Base-by-base conservation (phyloP, 1,140 invertebrate species). In the Planococcus citri region DNA sequence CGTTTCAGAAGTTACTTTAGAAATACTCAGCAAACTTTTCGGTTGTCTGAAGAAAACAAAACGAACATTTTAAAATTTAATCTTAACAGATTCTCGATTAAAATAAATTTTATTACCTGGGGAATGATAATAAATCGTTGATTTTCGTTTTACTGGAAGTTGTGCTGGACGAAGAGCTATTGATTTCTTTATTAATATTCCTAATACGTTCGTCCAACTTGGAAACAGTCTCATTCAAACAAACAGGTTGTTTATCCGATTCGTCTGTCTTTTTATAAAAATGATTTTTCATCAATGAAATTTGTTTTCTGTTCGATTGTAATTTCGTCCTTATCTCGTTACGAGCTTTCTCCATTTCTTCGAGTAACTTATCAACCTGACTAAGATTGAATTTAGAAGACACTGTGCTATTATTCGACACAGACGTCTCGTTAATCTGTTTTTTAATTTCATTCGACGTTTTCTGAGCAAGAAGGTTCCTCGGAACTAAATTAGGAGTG, bases 281-380 rank as follows among this genome's bases (percentile, higher is more conserved):
- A 51, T 51, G 10, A 51, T 51, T 20, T n/a, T 51, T 51, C 37
- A 27, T 69, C 8, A 25, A 21, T 33, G 12, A 17, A 51, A 25
- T 38, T n/a, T 25, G 68, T 70, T 67, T 38, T 57, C 64, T 25
- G 38, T 20, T 70, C 2, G 33, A 29, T 57, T 72, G 72, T 8
- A 75, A 64, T 68, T 75, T 75, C 1, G 73, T 71, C 70, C 72
- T 72, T 20, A 76, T 76, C 72, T 78, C 76, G 25, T 75, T 73
- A 37, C 81, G 78, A 0, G 78, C 78, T 25, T 72, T 74, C 58
- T 82, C 80, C 75, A 82, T 79, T 71, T 81, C 77, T 67, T 76
- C 76, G 8, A 82, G 72, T 25, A 80, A 61, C 41, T 77, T 73
- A 20, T 81, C 77, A 12, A 81, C 78, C 69, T 81, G 78, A 0